phyloP scores from a whole-genome alignment of 2,797 vertebrate species.

The Thalassophryne amazonica region DNA sequence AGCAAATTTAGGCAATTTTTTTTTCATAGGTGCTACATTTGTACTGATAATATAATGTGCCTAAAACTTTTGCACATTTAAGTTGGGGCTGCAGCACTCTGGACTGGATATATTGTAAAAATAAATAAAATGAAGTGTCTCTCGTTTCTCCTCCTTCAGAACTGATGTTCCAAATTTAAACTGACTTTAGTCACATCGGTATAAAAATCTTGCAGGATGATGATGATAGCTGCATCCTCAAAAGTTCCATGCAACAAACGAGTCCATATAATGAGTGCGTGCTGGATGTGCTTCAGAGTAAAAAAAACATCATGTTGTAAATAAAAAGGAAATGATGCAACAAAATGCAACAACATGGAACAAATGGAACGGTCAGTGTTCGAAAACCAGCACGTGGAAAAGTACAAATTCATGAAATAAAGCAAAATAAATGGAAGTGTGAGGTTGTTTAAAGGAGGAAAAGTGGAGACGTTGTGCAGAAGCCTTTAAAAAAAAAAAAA shows the following conservation, averaged over 20 bases:
- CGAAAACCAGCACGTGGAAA: constrained; percentile 15
- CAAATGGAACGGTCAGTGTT: constrained; percentile 13
- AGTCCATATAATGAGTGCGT: constrained; percentile 23
- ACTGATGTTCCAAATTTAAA: too few species aligned
- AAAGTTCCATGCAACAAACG: constrained; percentile 24
- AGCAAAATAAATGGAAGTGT: too few species aligned
- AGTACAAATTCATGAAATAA: constrained; percentile 10
- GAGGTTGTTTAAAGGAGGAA: too few species aligned
- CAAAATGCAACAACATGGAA: constrained; percentile 29
- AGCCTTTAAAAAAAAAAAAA: background rate
- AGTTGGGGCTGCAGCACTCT: too few species aligned
- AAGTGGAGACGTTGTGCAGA: too few species aligned
- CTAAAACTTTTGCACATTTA: too few species aligned
- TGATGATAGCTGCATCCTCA: constrained; percentile 34
- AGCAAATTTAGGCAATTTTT: too few species aligned
- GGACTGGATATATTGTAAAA: too few species aligned
- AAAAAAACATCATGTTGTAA: constrained; percentile 36
- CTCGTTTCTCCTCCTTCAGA: too few species aligned
- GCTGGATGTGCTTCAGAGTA: constrained; percentile 17
- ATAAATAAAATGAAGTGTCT: too few species aligned
- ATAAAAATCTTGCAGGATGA: constrained; percentile 11
- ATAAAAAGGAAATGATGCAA: constrained; percentile 41
- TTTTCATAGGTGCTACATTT: too few species aligned
- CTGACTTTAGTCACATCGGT: background rate
- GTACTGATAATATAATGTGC: too few species aligned